phyloP scores from a whole-genome alignment of 2,888 invertebrate genomes.

The Lasioglossum calceatum region DNA sequence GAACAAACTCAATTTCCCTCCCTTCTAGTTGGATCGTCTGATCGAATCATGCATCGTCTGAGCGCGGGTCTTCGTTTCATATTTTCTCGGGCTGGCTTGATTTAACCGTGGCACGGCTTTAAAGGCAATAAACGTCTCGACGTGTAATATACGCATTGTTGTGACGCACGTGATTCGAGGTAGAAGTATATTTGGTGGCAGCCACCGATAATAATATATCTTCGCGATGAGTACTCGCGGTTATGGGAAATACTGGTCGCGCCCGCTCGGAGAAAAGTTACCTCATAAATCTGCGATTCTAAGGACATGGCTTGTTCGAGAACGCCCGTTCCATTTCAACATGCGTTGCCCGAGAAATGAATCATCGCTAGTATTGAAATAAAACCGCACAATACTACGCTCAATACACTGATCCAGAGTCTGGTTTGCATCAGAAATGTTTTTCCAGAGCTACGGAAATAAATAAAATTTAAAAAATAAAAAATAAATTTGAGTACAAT shows the following conservation, averaged over 20 bases:
- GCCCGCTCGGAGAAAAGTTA: slow-evolving; percentile 68
- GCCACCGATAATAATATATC: slow-evolving; percentile 58
- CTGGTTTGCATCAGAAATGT: no score
- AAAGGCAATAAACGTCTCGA: slow-evolving; percentile 38
- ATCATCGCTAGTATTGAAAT: slow-evolving; percentile 15
- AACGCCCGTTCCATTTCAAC: slow-evolving; percentile 25
- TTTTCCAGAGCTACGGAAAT: not conserved
- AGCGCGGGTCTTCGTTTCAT: not conserved
- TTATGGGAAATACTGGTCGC: slow-evolving; percentile 53
- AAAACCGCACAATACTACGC: not conserved
- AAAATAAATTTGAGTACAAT: no score
- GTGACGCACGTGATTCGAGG: slow-evolving; percentile 45
- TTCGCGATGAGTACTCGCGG: slow-evolving; percentile 43
- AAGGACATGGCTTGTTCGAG: slow-evolving; percentile 70
- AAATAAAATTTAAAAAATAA: not conserved
- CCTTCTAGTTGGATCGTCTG: not conserved
- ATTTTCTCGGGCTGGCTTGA: slow-evolving; percentile 1
- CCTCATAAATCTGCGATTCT: slow-evolving; percentile 74
- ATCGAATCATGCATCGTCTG: not conserved
- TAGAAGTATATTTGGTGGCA: slow-evolving; percentile 44
- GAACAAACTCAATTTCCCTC: not conserved
- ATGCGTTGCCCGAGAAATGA: slow-evolving; percentile 27
- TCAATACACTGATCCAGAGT: not conserved
- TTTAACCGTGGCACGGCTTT: not conserved
- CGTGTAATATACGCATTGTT: slow-evolving; percentile 50